These are phyloP conservation scores for Seriola quinqueradiata DNA, from an alignment of 2,113 vertebrate genomes.

Conservation along the genomic window DNA sequence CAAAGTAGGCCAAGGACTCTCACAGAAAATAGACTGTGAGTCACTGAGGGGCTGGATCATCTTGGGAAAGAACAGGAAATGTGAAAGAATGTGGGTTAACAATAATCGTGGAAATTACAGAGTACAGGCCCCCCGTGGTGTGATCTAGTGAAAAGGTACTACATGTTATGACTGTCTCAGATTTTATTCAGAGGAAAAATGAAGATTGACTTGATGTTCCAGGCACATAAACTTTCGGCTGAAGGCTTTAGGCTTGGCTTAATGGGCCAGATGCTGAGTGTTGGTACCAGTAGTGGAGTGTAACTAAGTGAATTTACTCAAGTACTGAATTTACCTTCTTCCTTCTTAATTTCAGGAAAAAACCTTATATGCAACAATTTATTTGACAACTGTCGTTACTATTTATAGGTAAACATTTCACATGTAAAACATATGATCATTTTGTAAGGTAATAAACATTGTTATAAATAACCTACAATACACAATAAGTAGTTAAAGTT, in stretches of 20 bases:
- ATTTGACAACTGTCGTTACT: neutral
- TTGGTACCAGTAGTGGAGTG: neutral
- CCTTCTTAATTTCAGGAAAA: neutral
- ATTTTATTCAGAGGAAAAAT: neutral
- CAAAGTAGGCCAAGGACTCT: conserved; percentile 87
- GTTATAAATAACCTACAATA: neutral
- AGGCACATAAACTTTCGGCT: neutral
- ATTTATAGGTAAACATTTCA: too few relatives aligned
- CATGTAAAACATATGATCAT: neutral
- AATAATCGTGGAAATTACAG: conserved; percentile 66
- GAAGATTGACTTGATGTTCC: neutral
- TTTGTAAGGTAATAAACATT: neutral
- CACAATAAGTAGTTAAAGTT: neutral
- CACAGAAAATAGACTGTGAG: conserved; percentile 81
- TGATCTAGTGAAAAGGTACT: conserved; percentile 23
- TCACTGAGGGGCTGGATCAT: conserved; percentile 70
- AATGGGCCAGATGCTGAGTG: neutral
- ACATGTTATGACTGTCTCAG: neutral
- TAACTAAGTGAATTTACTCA: too few relatives aligned
- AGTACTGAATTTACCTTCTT: neutral
- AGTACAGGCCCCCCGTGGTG: conserved; percentile 10
- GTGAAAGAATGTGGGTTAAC: conserved; percentile 74
- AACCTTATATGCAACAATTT: neutral
- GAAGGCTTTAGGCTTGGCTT: neutral
- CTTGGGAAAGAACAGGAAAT: conserved; percentile 66